Percentiles rank a stretch among this genome's conserved stretches.
Evolutionary conservation across 2,888 invertebrate species (phyloP).

Genomic region (Acanthopleura granulata): DNA sequence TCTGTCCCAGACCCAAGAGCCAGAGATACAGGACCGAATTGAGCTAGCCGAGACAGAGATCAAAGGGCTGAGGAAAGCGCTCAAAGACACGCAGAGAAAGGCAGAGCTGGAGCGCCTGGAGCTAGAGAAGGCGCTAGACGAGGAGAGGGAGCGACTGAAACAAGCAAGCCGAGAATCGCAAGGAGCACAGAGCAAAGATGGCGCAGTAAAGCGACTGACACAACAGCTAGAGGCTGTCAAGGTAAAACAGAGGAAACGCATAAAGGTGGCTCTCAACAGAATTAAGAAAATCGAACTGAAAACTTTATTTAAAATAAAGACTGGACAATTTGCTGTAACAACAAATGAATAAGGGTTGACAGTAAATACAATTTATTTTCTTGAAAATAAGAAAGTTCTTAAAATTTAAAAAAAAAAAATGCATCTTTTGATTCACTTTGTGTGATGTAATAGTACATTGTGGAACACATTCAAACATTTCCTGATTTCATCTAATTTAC

Average conservation of each 20-base stretch:
- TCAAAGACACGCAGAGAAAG: conserved; percentile 49
- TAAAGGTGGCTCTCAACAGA: too few species aligned
- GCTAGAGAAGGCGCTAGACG: conserved; percentile 52
- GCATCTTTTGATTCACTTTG: too few species aligned
- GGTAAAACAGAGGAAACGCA: conserved; percentile 36
- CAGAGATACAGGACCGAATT: conserved; percentile 46
- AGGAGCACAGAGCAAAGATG: conserved; percentile 46
- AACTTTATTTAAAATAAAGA: too few species aligned
- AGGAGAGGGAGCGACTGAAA: conserved; percentile 49
- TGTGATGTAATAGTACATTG: too few species aligned
- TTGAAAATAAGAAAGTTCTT: too few species aligned
- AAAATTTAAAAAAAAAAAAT: too few species aligned
- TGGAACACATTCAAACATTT: too few species aligned
- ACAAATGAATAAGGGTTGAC: too few species aligned
- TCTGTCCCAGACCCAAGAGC: conserved; percentile 47
- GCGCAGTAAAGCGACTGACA: conserved; percentile 53
- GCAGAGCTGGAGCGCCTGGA: conserved; percentile 47
- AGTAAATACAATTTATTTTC: too few species aligned
- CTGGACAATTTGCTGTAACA: too few species aligned
- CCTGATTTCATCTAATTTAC: too few species aligned
- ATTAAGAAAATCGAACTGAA: too few species aligned
- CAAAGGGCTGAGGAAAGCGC: conserved; percentile 47
- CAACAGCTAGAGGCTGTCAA: conserved; percentile 57
- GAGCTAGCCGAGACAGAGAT: conserved; percentile 51
- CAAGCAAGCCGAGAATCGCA: conserved; percentile 39